Evolutionary conservation across 2,797 vertebrate species (phyloP).

Genomic region (Helarctos malayanus): DNA sequence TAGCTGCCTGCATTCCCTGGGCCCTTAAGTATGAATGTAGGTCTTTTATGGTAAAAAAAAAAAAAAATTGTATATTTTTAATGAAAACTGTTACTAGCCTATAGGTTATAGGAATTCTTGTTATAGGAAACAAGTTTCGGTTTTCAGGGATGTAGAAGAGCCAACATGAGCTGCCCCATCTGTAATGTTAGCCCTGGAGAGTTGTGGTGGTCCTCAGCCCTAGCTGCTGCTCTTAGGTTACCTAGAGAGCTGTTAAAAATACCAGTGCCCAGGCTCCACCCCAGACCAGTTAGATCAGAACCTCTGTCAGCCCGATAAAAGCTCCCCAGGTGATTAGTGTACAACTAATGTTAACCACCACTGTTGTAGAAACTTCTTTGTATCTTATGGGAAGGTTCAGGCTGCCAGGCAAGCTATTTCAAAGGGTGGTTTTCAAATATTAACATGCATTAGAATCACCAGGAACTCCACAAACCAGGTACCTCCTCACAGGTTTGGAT

Average conservation of each 20-base stretch:
- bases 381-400: not conserved
- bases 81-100: constrained; percentile 1
- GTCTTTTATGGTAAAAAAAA: constrained; percentile 9
- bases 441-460: not conserved
- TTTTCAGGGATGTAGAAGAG: not conserved
- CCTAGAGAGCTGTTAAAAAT: not conserved
- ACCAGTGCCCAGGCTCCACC: not conserved
- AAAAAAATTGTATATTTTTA: not conserved
- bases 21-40: not conserved
- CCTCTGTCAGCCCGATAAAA: not conserved
- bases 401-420: not conserved
- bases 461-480: not conserved
- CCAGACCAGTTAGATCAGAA: not conserved
- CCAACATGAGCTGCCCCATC: not conserved
- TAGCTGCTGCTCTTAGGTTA: not conserved
- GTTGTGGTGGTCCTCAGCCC: not conserved
- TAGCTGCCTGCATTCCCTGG: constrained; percentile 2
- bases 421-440: not conserved
- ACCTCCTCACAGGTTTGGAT: not conserved
- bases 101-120: not conserved
- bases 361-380: not conserved
- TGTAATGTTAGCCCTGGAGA: not conserved
- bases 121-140: not conserved
- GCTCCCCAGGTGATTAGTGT: not conserved
- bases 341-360: not conserved